Percentiles rank a stretch among this genome's conserved stretches.
phyloP scores from a whole-genome alignment of 1,140 invertebrate species.

The Popillia japonica region DNA sequence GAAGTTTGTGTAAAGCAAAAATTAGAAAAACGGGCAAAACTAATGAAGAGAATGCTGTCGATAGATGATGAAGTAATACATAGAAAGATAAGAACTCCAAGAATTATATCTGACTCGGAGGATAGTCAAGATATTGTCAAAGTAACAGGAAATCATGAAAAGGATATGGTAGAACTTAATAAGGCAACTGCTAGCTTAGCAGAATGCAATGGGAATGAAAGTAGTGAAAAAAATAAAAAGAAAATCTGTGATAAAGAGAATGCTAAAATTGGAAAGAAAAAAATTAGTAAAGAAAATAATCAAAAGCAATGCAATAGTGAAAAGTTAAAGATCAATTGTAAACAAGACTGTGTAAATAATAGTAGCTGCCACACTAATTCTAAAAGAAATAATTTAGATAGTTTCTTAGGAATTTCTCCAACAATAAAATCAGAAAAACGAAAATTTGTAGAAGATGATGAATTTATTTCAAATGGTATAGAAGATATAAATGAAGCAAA shows the following conservation, averaged over 20 bases:
- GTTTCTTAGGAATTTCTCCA: neutral
- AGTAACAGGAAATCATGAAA: neutral
- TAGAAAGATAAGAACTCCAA: neutral
- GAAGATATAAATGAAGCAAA: conserved; percentile 8
- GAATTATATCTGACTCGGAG: neutral
- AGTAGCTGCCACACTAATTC: neutral
- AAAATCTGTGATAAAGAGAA: too few relatives aligned
- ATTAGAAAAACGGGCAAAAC: conserved; percentile 66
- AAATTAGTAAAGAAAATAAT: neutral
- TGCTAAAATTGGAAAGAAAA: too few relatives aligned
- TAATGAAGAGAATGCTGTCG: conserved; percentile 62
- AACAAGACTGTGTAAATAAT: neutral
- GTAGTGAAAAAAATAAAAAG: too few relatives aligned
- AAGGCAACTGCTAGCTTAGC: neutral
- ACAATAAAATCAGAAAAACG: neutral
- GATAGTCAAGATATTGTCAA: neutral
- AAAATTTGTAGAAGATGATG: conserved; percentile 16
- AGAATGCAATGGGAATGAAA: neutral
- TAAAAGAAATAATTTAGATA: neutral
- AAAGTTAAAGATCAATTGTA: neutral
- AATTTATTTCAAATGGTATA: neutral
- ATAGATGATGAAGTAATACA: neutral
- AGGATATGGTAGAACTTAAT: neutral
- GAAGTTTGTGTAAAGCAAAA: conserved; percentile 64
- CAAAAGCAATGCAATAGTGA: neutral